phyloP scores from a whole-genome alignment of 2,888 invertebrate genomes.

The Falcaria lacertinaria region DNA sequence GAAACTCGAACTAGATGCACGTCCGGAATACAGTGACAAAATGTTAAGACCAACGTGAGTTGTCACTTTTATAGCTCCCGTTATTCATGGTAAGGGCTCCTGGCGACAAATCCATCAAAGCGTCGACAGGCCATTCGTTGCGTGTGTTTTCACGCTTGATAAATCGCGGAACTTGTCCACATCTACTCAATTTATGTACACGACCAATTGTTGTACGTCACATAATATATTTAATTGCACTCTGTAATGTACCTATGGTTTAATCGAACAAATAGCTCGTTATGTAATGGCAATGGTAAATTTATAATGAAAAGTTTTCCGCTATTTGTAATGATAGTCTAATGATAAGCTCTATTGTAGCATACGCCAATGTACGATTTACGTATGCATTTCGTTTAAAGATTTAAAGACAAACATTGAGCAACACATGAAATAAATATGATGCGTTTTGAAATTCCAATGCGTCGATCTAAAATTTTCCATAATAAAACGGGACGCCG shows the following conservation, averaged over 20 bases:
- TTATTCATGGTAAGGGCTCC: slow-evolving; percentile 61
- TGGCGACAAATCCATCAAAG: slow-evolving; percentile 76
- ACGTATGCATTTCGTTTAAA: slow-evolving; percentile 23
- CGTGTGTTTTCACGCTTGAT: slow-evolving; percentile 74
- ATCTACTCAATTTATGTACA: slow-evolving; percentile 67
- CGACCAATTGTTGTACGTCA: slow-evolving; percentile 52
- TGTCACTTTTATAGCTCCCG: slow-evolving; percentile 49
- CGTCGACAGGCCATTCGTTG: slow-evolving; percentile 76
- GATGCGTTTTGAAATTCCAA: slow-evolving; percentile 45
- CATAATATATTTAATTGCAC: slow-evolving; percentile 47
- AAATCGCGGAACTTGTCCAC: slow-evolving; percentile 71
- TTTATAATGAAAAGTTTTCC: too few species aligned
- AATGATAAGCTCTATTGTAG: background rate
- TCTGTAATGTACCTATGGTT: too few species aligned
- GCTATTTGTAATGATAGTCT: too few species aligned
- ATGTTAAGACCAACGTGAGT: slow-evolving; percentile 32
- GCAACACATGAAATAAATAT: slow-evolving; percentile 40
- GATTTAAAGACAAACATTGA: slow-evolving; percentile 20
- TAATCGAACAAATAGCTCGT: too few species aligned
- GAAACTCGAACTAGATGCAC: slow-evolving; percentile 7
- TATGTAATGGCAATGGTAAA: too few species aligned
- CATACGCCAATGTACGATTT: background rate
- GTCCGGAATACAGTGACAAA: slow-evolving; percentile 13
- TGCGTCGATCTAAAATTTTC: slow-evolving; percentile 40
- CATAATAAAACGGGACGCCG: slow-evolving; percentile 37